Percentiles rank a stretch among this genome's conserved stretches.
Evolutionary conservation across 2,113 vertebrate genomes (phyloP).

Genomic region (Sardina pilchardus): DNA sequence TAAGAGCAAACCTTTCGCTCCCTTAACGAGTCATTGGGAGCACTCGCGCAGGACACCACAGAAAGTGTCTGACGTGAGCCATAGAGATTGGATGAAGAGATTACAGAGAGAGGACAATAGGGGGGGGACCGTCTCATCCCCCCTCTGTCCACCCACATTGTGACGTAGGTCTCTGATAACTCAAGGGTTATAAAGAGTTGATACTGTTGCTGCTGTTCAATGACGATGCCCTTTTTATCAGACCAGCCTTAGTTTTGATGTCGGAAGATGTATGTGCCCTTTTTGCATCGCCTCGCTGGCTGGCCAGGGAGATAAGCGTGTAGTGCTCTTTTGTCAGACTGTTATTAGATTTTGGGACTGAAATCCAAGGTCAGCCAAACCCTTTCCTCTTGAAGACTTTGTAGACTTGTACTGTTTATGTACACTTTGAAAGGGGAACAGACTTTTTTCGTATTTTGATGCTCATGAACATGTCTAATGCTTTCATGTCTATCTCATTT

Average conservation of each 20-base stretch:
- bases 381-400: slow-evolving; percentile 42
- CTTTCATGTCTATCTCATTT: slow-evolving; percentile 65
- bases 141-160: slow-evolving; percentile 29
- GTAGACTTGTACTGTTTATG: slow-evolving; percentile 36
- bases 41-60: neutral
- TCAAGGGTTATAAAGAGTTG: slow-evolving; percentile 50
- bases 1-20: neutral
- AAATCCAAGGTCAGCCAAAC: slow-evolving; percentile 18
- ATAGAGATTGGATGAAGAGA: neutral
- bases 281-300: slow-evolving; percentile 73
- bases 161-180: slow-evolving; percentile 68
- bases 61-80: neutral
- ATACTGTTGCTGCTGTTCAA: slow-evolving; percentile 49
- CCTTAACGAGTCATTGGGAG: slow-evolving; percentile 23
- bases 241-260: slow-evolving; percentile 63
- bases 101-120: neutral
- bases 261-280: slow-evolving; percentile 63
- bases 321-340: slow-evolving; percentile 58
- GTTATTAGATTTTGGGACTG: slow-evolving; percentile 38
- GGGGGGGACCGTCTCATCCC: neutral
- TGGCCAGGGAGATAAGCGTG: slow-evolving; percentile 74
- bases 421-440: slow-evolving; percentile 47
- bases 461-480: slow-evolving; percentile 45
- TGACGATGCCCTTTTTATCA: slow-evolving; percentile 56
- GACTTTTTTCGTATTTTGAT: slow-evolving; percentile 46